Evolutionary conservation across 2,888 invertebrate species (phyloP), one percentile per base, ranked within the genome.

Genomic region (Lordiphosa andalusiaca): DNA sequence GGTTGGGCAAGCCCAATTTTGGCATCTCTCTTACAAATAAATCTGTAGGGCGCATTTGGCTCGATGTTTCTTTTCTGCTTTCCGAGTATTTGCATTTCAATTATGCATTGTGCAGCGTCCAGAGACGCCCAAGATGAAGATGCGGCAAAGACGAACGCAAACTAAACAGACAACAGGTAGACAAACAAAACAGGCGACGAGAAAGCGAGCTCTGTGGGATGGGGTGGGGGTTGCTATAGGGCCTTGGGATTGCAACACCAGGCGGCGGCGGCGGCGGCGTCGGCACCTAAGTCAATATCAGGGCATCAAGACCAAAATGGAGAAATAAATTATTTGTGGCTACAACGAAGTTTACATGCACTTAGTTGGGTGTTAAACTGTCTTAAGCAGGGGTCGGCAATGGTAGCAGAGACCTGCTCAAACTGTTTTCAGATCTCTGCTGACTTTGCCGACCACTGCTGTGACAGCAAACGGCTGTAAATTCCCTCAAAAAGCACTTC

Each of bases 161-260:
- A 47, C 56, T 51, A 63, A 63, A 63, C 64, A 63, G 56, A 63
- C 63, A 63, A 56, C 63, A 63, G 63, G 63, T 63, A 63, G 50
- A 51, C 63, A 63, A 63, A 63, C 56, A 63, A 56, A 50, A 37
- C 30, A 10, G 39, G n/a, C 39, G 19, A 19, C 39, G 46, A 36
- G 46, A 47, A 47, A 39, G 50, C 46, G 21, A 19, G 23, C 10
- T 6, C 16, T 16, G 16, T 16, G 16, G 16, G 16, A 16, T 16
- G 16, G 16, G 16, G 16, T 16, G 16, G 16, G 16, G 12, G 4
- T 1, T 9, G 21, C 9, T 13, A 6, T 6, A 19, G 41, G 42
- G 6, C 38, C 36, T 36, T 12, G 12, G 23, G n/a, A 19, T 21
- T 13, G 19, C 52, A 30, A 10, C 42, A 41, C 3, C 21, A 21